Percentiles rank a stretch among this genome's conserved stretches.
These are phyloP conservation scores for Oryzias javanicus DNA, from an alignment of 2,113 vertebrate genomes.

Conservation along the genomic window DNA sequence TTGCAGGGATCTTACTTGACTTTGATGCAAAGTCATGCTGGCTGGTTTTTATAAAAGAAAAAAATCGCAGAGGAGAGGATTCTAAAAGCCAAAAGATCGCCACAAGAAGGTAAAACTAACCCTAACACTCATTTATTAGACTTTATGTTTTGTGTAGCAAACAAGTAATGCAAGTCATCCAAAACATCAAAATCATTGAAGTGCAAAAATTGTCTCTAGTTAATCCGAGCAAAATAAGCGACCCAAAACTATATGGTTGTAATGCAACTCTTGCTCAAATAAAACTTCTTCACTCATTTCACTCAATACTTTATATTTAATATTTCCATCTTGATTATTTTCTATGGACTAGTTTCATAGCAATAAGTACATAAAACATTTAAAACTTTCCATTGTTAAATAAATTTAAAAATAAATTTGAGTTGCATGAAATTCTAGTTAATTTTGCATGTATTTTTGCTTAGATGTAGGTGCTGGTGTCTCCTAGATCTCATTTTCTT, in stretches of 20 bases:
- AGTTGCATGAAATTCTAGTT: conserved; percentile 73
- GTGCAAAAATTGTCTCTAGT: conserved; percentile 67
- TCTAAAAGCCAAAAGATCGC: conserved; percentile 97
- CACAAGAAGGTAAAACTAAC: conserved; percentile 96
- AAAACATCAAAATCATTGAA: conserved; percentile 66
- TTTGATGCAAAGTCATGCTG: conserved; percentile 91
- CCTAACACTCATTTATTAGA: conserved; percentile 82
- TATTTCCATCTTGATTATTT: conserved; percentile 51
- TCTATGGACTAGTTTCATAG: conserved; percentile 55
- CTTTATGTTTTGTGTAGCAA: conserved; percentile 87
- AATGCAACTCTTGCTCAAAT: conserved; percentile 77
- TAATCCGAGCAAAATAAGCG: conserved; percentile 69
- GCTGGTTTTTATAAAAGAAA: conserved; percentile 93
- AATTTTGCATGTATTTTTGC: conserved; percentile 60
- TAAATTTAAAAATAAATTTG: conserved; percentile 55
- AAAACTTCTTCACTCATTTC: conserved; percentile 63
- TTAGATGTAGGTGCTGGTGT: conserved; percentile 3
- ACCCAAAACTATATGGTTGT: conserved; percentile 69
- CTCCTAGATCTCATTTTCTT: conserved; percentile 45
- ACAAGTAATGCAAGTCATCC: conserved; percentile 78
- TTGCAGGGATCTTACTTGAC: conserved; percentile 95
- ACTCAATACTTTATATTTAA: conserved; percentile 50
- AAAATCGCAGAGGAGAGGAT: conserved; percentile 96
- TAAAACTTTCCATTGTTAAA: conserved; percentile 53
- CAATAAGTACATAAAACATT: conserved; percentile 55